These are phyloP conservation scores for Tetanocera ferruginea DNA, from an alignment of 2,888 invertebrate genomes.

Conservation along the genomic window DNA sequence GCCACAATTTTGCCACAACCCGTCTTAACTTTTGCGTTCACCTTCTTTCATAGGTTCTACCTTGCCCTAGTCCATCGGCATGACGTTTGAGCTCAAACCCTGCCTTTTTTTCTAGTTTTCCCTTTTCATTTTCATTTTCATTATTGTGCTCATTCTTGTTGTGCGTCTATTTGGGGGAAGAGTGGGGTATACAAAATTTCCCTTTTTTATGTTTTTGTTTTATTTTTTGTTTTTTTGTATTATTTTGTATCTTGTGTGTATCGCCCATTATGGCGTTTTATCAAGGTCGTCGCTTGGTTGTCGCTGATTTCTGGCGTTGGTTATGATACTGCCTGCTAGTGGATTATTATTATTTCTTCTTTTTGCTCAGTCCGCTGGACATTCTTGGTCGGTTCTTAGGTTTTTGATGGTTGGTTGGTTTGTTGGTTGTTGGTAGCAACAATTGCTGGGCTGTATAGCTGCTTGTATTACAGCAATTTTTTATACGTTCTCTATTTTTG, in stretches of 20 bases:
- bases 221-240: not conserved
- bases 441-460: not conserved
- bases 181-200: not conserved
- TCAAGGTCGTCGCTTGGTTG: constrained; percentile 66
- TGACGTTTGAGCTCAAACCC: not conserved
- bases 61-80: not conserved
- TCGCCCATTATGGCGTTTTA: constrained; percentile 51
- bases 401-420: constrained; percentile 24
- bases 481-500: not conserved
- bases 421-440: constrained; percentile 16
- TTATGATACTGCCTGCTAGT: constrained; percentile 6
- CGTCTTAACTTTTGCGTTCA: not conserved
- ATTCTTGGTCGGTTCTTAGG: constrained; percentile 16
- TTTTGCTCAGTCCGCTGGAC: not conserved
- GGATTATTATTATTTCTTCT: constrained; percentile 35
- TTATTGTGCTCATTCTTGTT: not conserved
- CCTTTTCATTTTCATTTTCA: not conserved
- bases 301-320: constrained; percentile 38
- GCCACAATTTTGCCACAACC: too few species aligned
- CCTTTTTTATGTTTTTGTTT: not conserved
- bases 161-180: not conserved
- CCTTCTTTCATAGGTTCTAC: not conserved
- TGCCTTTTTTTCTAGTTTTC: not conserved
- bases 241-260: constrained; percentile 4
- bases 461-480: not conserved